Evolutionary conservation across 2,797 vertebrate species (phyloP), one percentile per base, ranked within the genome.

Genomic region (Sternotherus odoratus): DNA sequence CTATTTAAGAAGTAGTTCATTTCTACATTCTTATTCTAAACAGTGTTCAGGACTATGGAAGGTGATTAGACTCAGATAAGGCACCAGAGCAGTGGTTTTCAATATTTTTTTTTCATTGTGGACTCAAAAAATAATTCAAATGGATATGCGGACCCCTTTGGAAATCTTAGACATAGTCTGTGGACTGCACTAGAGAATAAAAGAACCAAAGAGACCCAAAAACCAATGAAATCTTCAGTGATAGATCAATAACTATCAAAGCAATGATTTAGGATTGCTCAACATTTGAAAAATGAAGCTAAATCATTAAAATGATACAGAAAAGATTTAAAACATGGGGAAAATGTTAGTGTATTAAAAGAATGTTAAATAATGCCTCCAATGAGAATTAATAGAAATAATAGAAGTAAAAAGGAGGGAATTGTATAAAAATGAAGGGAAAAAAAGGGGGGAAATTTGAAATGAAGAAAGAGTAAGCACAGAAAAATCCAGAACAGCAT

Each of bases 291-390:
- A 3, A n/a, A 72, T 54, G 39, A 89, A 46, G 43, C 49, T 21
- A 51, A 43, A 17, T 51, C 57, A 77, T 79, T 56, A n/a, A 56
- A 82, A 82, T 28, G 17, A 8, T 8, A 79, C 54, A 21, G 8
- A 5, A 56, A 87, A 57, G 0, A 69, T 82, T 1, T 50, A 39
- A 7, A 83, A 69, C 79, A 56, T 16, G 0, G 0, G 24, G 17
- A 53, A 88, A 50, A 49, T 24, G 2, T 57, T 17, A 83, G 36
- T 6, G n/a, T 36, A 79, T 77, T 82, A 43, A 74, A 30, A 5
- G 10, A 63, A 10, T 33, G 5, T 12, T 83, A 51, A 63, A 80
- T 72, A 77, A 77, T 56, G 63, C 12, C 1, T 19, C 23, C 8
- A 23, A 46, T 36, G 72, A 72, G 16, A 78, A 88, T 23, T 57